Evolutionary conservation across 2,113 vertebrate species (phyloP).

Genomic region (Leptodactylus fuscus): DNA sequence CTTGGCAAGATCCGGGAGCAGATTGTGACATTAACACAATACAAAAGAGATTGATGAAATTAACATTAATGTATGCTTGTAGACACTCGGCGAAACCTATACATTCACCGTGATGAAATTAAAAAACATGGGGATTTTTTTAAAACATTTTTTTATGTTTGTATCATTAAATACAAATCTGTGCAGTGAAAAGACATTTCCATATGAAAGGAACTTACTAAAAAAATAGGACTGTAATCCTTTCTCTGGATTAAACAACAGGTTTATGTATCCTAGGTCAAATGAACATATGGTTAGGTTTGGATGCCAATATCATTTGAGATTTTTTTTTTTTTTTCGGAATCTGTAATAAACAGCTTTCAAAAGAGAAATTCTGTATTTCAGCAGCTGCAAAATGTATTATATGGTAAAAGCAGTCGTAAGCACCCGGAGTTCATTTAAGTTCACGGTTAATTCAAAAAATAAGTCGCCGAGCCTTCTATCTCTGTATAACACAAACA

Average conservation of each 20-base stretch:
- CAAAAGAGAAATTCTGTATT: constrained; percentile 72
- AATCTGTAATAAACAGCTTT: constrained; percentile 72
- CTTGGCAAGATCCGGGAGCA: constrained; percentile 82
- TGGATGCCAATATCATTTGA: constrained; percentile 69
- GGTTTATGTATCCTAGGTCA: constrained; percentile 81
- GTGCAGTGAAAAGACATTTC: constrained; percentile 79
- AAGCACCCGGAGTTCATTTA: constrained; percentile 69
- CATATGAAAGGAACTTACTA: constrained; percentile 82
- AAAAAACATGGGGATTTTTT: constrained; percentile 73
- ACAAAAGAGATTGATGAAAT: constrained; percentile 82
- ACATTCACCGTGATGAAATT: constrained; percentile 77
- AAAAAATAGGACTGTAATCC: constrained; percentile 74
- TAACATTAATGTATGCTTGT: constrained; percentile 80
- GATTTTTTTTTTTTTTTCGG: constrained; percentile 63
- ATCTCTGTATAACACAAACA: constrained; percentile 61
- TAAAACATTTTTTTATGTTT: constrained; percentile 65
- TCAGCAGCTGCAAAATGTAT: constrained; percentile 74
- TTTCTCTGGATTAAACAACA: constrained; percentile 76
- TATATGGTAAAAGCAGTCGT: constrained; percentile 67
- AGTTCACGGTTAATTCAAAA: constrained; percentile 72
- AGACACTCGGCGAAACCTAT: constrained; percentile 79
- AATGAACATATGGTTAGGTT: constrained; percentile 78
- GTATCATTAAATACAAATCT: constrained; percentile 78
- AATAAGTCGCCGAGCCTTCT: constrained; percentile 62
- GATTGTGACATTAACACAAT: constrained; percentile 85